Percentiles rank a stretch among this genome's conserved stretches.
phyloP scores from a whole-genome alignment of 2,797 vertebrate genomes.

The Merluccius polli region DNA sequence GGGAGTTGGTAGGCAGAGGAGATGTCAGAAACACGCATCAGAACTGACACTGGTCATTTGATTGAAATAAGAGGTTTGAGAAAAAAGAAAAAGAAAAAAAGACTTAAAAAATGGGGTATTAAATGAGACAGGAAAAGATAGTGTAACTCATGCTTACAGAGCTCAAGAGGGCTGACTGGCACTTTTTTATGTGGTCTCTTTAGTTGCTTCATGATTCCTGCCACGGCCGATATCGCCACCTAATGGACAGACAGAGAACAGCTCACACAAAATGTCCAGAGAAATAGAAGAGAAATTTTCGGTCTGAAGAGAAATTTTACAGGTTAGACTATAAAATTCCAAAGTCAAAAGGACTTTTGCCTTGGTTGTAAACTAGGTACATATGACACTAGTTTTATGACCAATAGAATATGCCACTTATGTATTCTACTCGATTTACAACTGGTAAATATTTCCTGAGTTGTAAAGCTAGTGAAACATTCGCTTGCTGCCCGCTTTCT shows the following conservation, averaged over 20 bases:
- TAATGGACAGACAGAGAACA: constrained; percentile 56
- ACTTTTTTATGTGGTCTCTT: constrained; percentile 91
- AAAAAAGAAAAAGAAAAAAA: background rate
- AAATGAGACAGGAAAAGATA: background rate
- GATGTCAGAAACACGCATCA: background rate
- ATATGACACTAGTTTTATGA: background rate
- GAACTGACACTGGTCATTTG: background rate
- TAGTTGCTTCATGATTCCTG: constrained; percentile 93
- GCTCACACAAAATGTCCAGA: constrained; percentile 16
- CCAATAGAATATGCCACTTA: background rate
- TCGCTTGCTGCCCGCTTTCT: too few relatives aligned
- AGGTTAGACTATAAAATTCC: too few relatives aligned
- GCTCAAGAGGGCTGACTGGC: constrained; percentile 80
- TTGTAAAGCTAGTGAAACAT: too few relatives aligned
- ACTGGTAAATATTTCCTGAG: background rate
- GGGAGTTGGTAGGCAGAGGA: background rate
- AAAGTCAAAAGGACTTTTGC: background rate
- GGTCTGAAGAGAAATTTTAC: background rate
- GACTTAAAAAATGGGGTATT: background rate
- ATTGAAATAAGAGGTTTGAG: background rate
- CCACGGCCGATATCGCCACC: constrained; percentile 94
- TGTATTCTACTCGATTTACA: background rate
- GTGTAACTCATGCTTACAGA: constrained; percentile 73
- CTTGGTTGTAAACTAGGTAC: background rate
- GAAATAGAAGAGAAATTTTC: background rate